Conservation (phyloP, 2,797 vertebrate genomes). For the Ctenopoma kingsleyae region DNA sequence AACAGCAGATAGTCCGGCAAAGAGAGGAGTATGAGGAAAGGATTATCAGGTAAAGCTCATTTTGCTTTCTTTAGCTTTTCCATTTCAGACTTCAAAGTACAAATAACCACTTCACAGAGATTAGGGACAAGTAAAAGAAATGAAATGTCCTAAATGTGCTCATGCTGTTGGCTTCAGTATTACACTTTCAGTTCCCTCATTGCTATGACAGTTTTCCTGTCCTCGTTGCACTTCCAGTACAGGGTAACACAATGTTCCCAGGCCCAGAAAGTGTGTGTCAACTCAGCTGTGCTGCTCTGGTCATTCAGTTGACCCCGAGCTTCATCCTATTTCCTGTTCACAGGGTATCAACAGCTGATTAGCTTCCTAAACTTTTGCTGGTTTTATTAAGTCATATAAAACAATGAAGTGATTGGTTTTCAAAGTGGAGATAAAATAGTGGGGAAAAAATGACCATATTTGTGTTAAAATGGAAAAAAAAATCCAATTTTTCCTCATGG, state of each 20-base stretch:
- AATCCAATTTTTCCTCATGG: neutral
- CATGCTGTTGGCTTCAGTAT: conserved; percentile 10
- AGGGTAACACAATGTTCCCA: conserved; percentile 57
- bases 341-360: conserved; percentile 5
- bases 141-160: conserved; percentile 3
- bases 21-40: conserved; percentile 77
- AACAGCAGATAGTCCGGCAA: conserved; percentile 81
- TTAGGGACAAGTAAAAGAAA: conserved; percentile 2
- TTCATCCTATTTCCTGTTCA: conserved; percentile 72
- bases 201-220: conserved; percentile 12
- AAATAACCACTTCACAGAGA: conserved; percentile 1
- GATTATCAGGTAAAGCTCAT: conserved; percentile 72
- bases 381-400: neutral
- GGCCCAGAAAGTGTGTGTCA: conserved; percentile 35
- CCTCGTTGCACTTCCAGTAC: conserved; percentile 31
- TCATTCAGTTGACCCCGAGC: conserved; percentile 52
- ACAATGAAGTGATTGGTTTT: neutral
- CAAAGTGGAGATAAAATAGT: neutral
- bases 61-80: conserved; percentile 7
- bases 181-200: conserved; percentile 29
- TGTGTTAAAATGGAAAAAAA: neutral
- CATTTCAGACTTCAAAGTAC: neutral
- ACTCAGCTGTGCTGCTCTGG: conserved; percentile 38
- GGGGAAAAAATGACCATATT: neutral
- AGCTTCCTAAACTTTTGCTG: conserved; percentile 10